These are phyloP conservation scores for Cynocephalus volans DNA, from an alignment of 2,113 vertebrate species.

Conservation along the genomic window DNA sequence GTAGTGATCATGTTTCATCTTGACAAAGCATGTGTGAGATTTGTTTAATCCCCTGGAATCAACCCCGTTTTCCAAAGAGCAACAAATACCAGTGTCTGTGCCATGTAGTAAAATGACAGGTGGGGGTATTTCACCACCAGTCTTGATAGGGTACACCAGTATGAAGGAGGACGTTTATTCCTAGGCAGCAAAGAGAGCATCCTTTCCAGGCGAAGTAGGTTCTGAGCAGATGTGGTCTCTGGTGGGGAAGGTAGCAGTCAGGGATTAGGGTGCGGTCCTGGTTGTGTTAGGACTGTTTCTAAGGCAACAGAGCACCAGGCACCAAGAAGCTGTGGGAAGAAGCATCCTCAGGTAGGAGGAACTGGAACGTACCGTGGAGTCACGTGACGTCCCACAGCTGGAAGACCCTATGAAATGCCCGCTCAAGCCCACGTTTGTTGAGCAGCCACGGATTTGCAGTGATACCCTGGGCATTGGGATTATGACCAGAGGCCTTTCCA, in stretches of 20 bases:
- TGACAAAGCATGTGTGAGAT: background rate
- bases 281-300: background rate
- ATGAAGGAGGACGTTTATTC: background rate
- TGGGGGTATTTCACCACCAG: rapidly evolving
- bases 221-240: no score
- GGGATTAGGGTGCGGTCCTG: no score
- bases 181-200: background rate
- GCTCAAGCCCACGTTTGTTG: rapidly evolving
- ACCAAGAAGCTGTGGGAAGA: background rate
- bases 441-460: background rate
- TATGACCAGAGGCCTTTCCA: rapidly evolving
- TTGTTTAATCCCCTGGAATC: background rate
- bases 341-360: background rate
- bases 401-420: background rate
- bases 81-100: no score
- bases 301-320: background rate
- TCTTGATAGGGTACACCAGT: no score
- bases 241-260: rapidly evolving
- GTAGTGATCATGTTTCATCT: background rate
- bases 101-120: rapidly evolving
- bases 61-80: background rate
- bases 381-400: rapidly evolving
- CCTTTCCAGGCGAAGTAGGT: background rate
- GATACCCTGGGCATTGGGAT: no score
- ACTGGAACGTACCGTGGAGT: background rate